These are phyloP conservation scores for Naja naja DNA, from an alignment of 2,113 vertebrate genomes.

Conservation along the genomic window DNA sequence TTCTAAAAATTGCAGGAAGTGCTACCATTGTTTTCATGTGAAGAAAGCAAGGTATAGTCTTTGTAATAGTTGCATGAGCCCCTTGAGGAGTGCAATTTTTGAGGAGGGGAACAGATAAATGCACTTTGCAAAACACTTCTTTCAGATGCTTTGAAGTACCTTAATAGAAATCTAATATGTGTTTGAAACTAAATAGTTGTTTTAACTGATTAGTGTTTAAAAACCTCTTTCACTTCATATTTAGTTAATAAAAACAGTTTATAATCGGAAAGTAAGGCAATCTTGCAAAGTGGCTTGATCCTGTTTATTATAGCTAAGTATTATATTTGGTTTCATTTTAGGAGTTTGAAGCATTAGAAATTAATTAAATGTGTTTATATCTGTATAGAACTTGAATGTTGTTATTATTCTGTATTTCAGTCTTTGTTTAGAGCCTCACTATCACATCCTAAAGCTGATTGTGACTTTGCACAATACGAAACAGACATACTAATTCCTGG, in stretches of 20 bases:
- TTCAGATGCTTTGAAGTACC: background rate
- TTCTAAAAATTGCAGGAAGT: background rate
- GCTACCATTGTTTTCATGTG: background rate
- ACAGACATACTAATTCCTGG: slow-evolving; percentile 80
- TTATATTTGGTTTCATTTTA: background rate
- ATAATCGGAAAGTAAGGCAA: background rate
- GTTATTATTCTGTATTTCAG: slow-evolving; percentile 65
- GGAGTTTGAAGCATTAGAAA: background rate
- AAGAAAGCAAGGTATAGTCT: background rate
- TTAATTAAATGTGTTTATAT: background rate
- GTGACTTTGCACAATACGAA: slow-evolving; percentile 79
- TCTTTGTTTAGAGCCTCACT: slow-evolving; percentile 81
- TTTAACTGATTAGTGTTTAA: background rate
- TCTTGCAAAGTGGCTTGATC: background rate
- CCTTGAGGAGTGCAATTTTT: background rate
- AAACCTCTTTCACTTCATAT: background rate
- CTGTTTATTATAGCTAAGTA: background rate
- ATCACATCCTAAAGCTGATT: slow-evolving; percentile 78
- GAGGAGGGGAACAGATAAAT: background rate
- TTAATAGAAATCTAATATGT: background rate
- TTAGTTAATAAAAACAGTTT: background rate
- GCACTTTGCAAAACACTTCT: background rate
- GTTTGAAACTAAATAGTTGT: background rate
- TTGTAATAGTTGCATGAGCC: background rate
- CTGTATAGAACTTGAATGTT: slow-evolving; percentile 9